Percentiles rank a stretch among this genome's conserved stretches.
These are phyloP conservation scores for Whitmania pigra DNA, from an alignment of 1,140 invertebrate genomes.

Conservation along the genomic window DNA sequence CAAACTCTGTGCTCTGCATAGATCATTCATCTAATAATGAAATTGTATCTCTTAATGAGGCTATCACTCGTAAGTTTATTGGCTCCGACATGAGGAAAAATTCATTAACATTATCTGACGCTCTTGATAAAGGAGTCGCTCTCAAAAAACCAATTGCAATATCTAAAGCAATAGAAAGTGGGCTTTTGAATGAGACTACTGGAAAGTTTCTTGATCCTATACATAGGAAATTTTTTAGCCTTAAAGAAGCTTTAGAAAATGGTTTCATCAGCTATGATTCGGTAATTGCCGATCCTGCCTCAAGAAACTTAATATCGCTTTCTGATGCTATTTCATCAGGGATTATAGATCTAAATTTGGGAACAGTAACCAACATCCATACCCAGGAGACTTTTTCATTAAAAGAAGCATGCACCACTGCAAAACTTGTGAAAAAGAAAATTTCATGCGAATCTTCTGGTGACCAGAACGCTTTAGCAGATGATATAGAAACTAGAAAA, in stretches of 20 bases:
- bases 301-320: slow-evolving; percentile 66
- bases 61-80: not conserved
- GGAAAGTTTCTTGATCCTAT: slow-evolving; percentile 54
- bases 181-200: slow-evolving; percentile 29
- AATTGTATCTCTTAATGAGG: not conserved
- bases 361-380: slow-evolving; percentile 4
- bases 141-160: not conserved
- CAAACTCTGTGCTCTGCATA: not conserved
- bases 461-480: no score
- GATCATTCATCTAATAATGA: not conserved
- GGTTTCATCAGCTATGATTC: slow-evolving; percentile 64
- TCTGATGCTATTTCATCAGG: slow-evolving; percentile 66
- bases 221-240: slow-evolving; percentile 64
- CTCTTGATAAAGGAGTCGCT: not conserved
- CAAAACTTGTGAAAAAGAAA: slow-evolving; percentile 6
- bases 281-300: slow-evolving; percentile 58
- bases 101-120: not conserved
- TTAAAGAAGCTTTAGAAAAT: slow-evolving; percentile 68
- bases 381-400: not conserved
- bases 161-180: slow-evolving; percentile 19
- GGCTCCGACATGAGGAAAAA: not conserved
- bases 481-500: no score
- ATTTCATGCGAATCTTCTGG: no score
- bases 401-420: not conserved
- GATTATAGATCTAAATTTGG: slow-evolving; percentile 57